Base-by-base conservation (phyloP, 2,888 invertebrate genomes). In the Apocheima hispidaria region DNA sequence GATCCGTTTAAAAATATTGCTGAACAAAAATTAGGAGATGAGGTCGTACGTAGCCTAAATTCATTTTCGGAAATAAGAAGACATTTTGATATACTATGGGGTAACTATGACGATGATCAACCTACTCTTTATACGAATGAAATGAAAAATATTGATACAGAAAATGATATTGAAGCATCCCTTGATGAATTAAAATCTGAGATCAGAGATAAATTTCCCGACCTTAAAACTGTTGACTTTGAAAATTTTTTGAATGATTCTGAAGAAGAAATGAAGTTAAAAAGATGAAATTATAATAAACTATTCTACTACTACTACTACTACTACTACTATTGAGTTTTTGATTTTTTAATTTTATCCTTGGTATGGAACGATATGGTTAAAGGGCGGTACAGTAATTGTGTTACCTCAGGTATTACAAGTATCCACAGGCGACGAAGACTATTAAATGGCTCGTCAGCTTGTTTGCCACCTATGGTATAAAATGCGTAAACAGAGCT, bases 31-130 rank as follows among this genome's bases (percentile, higher is more conserved):
- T 20, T 14, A 43, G 16, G 54, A 12, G 21, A 12, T 18, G 2
- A 38, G 12, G 35, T 40, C 30, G 33, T 56, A 1, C 28, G 26
- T n/a, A 21, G 48, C 2, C 41, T 51, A 30, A 50, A 63, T 4
- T 48, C 44, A 53, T 48, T 67, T n/a, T 50, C 67, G 2, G 53
- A 66, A 16, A 64, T 72, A 9, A 60, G 62, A 26, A 68, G 48
- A 4, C 62, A 71, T 53, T 71, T 71, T 2, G 60, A 66, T n/a
- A 23, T 41, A 1, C 26, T 72, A 4, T 70, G 66, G 71, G 38
- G 49, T n/a, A 61, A 73, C 20, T 23, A 62, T 14, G n/a, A 56
- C 12, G 49, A 62, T 16, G 63, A 60, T 1, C 23, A 52, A n/a
- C 12, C 36, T 16, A 21, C 10, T 52, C n/a, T 33, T 2, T 35